A percentile compares a stretch with the other conserved stretches of the same genome.
phyloP scores from a whole-genome alignment of 1,140 invertebrate genomes.

The Drosophila arizonae region DNA sequence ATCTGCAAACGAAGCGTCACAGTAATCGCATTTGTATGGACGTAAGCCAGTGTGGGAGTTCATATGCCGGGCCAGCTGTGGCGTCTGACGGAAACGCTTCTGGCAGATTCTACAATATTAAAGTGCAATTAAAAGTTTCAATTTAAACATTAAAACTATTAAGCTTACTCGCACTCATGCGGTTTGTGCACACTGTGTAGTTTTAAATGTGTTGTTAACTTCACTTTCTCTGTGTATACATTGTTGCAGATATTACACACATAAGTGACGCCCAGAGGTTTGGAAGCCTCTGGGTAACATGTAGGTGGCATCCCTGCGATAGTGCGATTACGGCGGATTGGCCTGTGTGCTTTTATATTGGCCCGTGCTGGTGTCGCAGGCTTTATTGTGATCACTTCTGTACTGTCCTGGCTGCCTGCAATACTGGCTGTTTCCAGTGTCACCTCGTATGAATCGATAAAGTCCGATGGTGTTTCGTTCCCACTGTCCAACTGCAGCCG shows the following conservation, averaged over 20 bases:
- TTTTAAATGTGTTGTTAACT: slow-evolving; percentile 64
- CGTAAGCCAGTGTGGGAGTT: slow-evolving; percentile 74
- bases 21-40: slow-evolving; percentile 84
- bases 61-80: slow-evolving; percentile 73
- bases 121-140: background rate
- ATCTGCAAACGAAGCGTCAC: slow-evolving; percentile 87
- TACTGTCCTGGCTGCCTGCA: slow-evolving; percentile 18
- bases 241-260: slow-evolving; percentile 64
- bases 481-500: slow-evolving; percentile 13
- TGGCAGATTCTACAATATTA: slow-evolving; percentile 64
- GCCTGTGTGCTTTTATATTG: background rate
- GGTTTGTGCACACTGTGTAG: slow-evolving; percentile 64
- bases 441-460: slow-evolving; percentile 36
- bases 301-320: background rate
- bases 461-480: slow-evolving; percentile 25
- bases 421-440: slow-evolving; percentile 21
- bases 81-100: slow-evolving; percentile 71
- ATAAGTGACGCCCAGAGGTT: slow-evolving; percentile 15
- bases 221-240: slow-evolving; percentile 52
- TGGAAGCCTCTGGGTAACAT: background rate
- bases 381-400: slow-evolving; percentile 37
- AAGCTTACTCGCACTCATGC: slow-evolving; percentile 78
- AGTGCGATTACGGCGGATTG: background rate
- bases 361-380: background rate
- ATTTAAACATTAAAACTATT: no score